Conservation (phyloP, 1,140 invertebrate genomes). For the Marisa cornuarietis region DNA sequence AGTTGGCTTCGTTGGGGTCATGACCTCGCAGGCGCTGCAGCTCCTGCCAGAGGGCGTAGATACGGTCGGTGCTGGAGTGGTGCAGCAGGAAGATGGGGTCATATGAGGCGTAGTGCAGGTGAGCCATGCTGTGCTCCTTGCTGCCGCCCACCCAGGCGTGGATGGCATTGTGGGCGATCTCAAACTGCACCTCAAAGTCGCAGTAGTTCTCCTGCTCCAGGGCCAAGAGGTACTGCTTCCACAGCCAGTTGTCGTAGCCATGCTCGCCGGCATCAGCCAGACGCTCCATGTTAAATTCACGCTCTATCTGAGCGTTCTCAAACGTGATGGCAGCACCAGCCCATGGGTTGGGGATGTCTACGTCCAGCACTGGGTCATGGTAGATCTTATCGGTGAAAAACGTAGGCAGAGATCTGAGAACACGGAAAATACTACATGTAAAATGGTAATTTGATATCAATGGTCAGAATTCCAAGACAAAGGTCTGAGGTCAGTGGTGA, state of each 20-base stretch:
- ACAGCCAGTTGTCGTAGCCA: conserved; percentile 36
- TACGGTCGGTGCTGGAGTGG: conserved; percentile 35
- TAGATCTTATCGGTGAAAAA: conserved; percentile 14
- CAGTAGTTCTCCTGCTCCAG: conserved; percentile 44
- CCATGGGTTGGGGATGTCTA: conserved; percentile 28
- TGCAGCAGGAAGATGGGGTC: conserved; percentile 38
- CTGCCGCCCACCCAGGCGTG: conserved; percentile 36
- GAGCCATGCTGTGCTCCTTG: conserved; percentile 29
- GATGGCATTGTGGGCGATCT: conserved; percentile 38
- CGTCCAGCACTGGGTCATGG: conserved; percentile 9
- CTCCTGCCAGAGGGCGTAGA: conserved; percentile 40
- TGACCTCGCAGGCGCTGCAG: conserved; percentile 35
- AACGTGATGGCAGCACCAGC: conserved; percentile 24
- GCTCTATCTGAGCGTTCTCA: neutral
- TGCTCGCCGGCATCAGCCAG: conserved; percentile 10
- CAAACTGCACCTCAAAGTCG: conserved; percentile 42
- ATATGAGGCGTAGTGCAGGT: conserved; percentile 41
- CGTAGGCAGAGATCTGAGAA: conserved; percentile 14
- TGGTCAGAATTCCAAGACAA: too few relatives aligned
- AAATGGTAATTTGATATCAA: too few relatives aligned
- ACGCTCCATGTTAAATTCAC: neutral
- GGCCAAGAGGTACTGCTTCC: conserved; percentile 28
- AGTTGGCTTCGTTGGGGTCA: conserved; percentile 30
- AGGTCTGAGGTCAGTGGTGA: too few relatives aligned
- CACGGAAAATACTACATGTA: too few relatives aligned